Base-by-base conservation (phyloP, 2,797 vertebrate species). In the Cephalopachus bancanus region DNA sequence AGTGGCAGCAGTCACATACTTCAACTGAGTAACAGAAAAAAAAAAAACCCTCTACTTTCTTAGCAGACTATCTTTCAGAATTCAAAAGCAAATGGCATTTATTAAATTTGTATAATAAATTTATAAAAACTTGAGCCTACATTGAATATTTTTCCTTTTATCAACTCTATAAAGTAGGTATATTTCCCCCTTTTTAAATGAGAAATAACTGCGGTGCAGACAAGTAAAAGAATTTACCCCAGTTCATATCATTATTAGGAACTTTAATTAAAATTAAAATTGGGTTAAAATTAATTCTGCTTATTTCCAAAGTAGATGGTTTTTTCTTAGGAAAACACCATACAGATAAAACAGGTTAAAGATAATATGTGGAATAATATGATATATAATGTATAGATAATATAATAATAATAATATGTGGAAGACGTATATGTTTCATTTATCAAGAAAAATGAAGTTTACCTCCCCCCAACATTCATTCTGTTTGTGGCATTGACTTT, bases 1-100 rank as follows among this genome's bases (percentile, higher is more conserved):
- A 98, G 98, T 98, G 98, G 98, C 75, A n/a, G 96, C 60, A 79
- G 86, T 19, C 81, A 69, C 22, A 83, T 95, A 97, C 96, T 97
- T 94, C 85, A n/a, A 0, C 90, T 89, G 1, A 94, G 3, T 0
- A 60, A 55, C 11, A 78, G 57, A 92, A 91, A 84, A 87, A 1
- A 1, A 37, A 65, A 76, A 91, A 95, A 9, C 0, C 26, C 7
- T 83, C 10, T 62, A 14, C 0, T 71, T 78, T 51, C 3, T 10
- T 0, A 11, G 0, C 14, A 1, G 0, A 7, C 1, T 20, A 6
- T 60, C 9, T 62, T 78, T 96, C 65, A 60, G 24, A 88, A 79
- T 83, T 30, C 28, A 95, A n/a, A 89, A 67, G 49, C 44, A 44
- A 80, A 55, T 1, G 22, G 16, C 20, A 20, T 44, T 44, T 44